Conservation (phyloP, 2,888 invertebrate species). For the Falcaria lacertinaria region DNA sequence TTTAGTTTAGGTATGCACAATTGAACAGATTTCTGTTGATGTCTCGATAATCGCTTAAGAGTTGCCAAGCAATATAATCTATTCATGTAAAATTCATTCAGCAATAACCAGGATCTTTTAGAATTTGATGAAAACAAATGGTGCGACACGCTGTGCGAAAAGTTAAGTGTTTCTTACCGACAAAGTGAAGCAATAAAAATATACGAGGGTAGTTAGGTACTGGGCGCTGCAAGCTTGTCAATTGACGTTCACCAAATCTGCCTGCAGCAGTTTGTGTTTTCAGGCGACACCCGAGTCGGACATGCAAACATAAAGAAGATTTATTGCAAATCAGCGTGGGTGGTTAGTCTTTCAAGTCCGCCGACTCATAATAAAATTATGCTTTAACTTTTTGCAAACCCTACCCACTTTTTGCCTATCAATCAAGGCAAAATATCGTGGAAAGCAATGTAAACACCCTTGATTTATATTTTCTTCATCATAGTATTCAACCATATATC, state of each 20-base stretch:
- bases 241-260: conserved; percentile 44
- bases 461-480: too few species aligned
- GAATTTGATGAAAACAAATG: conserved; percentile 40
- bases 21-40: conserved; percentile 3
- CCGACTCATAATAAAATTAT: conserved; percentile 34
- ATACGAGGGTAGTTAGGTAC: conserved; percentile 55
- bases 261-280: conserved; percentile 49
- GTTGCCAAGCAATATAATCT: too few species aligned
- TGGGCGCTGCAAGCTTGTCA: conserved; percentile 51
- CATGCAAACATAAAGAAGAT: conserved; percentile 68
- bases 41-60: too few species aligned
- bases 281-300: conserved; percentile 63
- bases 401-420: too few species aligned
- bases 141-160: conserved; percentile 41
- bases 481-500: too few species aligned
- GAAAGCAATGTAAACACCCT: too few species aligned
- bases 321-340: conserved; percentile 65
- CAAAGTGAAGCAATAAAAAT: conserved; percentile 60
- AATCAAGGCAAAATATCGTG: too few species aligned
- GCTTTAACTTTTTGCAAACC: conserved; percentile 28
- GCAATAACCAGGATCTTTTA: conserved; percentile 25
- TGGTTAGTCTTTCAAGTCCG: conserved; percentile 41
- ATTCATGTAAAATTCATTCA: conserved; percentile 6
- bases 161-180: conserved; percentile 47
- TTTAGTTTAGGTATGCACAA: not conserved